Conservation (phyloP, 2,113 vertebrate species). For the Mastomys natalensis region DNA sequence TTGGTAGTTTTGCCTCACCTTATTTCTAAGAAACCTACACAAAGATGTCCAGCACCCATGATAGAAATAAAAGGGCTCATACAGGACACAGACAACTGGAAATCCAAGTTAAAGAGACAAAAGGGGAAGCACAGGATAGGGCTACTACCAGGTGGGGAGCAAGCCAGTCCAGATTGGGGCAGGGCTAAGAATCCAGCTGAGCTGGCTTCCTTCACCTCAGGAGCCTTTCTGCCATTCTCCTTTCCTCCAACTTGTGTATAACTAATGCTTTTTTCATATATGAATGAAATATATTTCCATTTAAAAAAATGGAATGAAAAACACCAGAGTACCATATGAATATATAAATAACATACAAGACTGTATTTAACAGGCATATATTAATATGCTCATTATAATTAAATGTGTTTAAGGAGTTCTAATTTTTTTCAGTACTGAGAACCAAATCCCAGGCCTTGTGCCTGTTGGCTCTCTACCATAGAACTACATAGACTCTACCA, state of each 20-base stretch:
- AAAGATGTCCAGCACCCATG: not conserved
- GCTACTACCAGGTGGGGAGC: not conserved
- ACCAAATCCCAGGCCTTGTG: not conserved
- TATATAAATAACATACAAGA: not conserved
- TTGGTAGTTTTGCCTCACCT: not conserved
- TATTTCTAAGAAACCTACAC: not conserved
- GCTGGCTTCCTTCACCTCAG: not conserved
- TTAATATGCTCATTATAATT: not conserved
- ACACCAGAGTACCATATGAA: not conserved
- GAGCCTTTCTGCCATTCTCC: not conserved
- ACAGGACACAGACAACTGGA: not conserved
- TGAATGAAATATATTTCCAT: not conserved
- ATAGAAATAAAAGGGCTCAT: not conserved
- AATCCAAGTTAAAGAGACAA: not conserved
- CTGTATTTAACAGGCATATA: not conserved
- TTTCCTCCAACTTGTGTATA: not conserved
- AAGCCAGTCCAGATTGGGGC: not conserved
- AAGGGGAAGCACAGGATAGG: not conserved
- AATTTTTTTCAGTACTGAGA: not conserved
- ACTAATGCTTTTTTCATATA: not conserved
- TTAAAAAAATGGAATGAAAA: slow-evolving; percentile 38
- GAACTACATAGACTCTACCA: not conserved
- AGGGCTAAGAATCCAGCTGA: not conserved
- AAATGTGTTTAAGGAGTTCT: not conserved
- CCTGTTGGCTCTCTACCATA: not conserved